phyloP scores from a whole-genome alignment of 2,113 vertebrate species.

The Acrocephalus kingi region DNA sequence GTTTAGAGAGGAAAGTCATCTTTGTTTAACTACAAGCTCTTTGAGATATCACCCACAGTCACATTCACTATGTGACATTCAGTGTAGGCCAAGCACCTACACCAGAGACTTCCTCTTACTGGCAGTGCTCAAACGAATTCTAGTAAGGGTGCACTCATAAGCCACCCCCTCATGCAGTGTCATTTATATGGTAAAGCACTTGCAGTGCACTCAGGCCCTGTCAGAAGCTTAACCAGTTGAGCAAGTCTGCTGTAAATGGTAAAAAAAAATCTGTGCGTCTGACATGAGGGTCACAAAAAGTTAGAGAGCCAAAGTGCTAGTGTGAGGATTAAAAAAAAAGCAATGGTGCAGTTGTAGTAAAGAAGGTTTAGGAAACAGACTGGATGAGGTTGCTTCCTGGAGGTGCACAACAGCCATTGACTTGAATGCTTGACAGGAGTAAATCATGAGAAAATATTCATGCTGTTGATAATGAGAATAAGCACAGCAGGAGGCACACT shows the following conservation, averaged over 20 bases:
- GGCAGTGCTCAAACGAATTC: neutral
- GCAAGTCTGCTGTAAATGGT: neutral
- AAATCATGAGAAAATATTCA: neutral
- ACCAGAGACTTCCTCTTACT: accelerated
- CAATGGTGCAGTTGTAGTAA: neutral
- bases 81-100: neutral
- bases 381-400: neutral
- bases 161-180: neutral
- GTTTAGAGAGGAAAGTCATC: neutral
- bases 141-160: neutral
- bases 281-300: neutral
- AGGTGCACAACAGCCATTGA: neutral
- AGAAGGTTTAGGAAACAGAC: neutral
- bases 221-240: neutral
- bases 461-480: neutral
- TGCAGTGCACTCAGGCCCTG: neutral
- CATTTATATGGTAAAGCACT: neutral
- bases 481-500: neutral
- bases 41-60: neutral
- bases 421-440: neutral
- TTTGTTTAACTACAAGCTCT: neutral
- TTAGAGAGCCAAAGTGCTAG: neutral
- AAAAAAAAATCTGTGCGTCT: neutral
- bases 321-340: neutral
- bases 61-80: neutral